Percentiles rank a stretch among this genome's conserved stretches.
Conservation (phyloP, 2,797 vertebrate species). For the Sphenopsis melanotis region DNA sequence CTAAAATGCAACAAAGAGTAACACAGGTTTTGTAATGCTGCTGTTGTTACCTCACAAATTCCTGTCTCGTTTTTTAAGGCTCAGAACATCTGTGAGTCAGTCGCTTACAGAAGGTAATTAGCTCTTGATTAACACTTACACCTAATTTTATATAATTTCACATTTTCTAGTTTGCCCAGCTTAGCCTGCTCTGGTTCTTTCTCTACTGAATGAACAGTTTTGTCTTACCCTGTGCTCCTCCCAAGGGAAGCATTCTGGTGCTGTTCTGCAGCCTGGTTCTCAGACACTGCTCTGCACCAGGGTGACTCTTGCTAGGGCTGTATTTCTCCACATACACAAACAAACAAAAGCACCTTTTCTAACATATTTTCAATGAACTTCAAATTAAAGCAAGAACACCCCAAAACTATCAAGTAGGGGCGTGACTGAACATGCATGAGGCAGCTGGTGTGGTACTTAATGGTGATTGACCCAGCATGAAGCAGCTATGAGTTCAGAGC, state of each 20-base stretch:
- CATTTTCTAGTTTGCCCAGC: not conserved
- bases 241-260: not conserved
- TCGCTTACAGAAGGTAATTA: not conserved
- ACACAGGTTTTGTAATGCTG: not conserved
- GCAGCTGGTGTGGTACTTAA: not conserved
- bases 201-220: not conserved
- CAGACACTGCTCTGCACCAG: not conserved
- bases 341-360: not conserved
- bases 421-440: not conserved
- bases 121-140: not conserved
- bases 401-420: not conserved
- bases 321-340: not conserved
- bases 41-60: not conserved
- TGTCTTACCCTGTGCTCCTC: not conserved
- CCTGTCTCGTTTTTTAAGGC: not conserved
- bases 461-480: not conserved
- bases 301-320: not conserved
- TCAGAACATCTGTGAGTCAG: not conserved
- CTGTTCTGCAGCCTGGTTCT: not conserved
- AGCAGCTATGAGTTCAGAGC: not conserved
- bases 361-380: not conserved
- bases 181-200: not conserved
- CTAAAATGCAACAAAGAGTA: not conserved
- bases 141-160: not conserved
- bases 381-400: not conserved